Base-by-base conservation (phyloP, 2,888 invertebrate species). In the Labia minor region DNA sequence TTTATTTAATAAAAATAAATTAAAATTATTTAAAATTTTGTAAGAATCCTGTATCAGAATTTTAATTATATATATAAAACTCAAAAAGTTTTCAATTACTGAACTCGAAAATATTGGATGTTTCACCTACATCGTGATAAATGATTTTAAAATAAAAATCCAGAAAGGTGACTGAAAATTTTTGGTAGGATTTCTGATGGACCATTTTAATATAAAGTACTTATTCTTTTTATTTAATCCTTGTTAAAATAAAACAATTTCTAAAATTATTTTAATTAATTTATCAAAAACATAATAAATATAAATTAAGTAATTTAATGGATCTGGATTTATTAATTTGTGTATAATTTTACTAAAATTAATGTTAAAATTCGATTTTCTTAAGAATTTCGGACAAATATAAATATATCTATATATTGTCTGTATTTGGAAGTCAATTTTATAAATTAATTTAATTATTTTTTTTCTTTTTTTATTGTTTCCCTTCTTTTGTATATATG, bases 151-250 rank as follows among this genome's bases (percentile, higher is more conserved):
- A 49, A 49, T n/a, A 49, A 49, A 8, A n/a, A 49, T n/a, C n/a
- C 49, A 49, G 49, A 49, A n/a, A 2, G 14, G 49, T 49, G 49
- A 49, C n/a, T 49, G 49, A 49, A 11, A 10, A 11, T n/a, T n/a
- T n/a, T 49, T 14, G 49, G 8, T 49, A 49, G n/a, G n/a, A 16
- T 49, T 49, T n/a, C 14, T 49, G 49, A 49, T 8, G 49, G 49
- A 49, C 49, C 49, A 49, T 49, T 49, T n/a, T 49, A 49, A 49
- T 49, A 49, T n/a, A n/a, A 11, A 49, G 49, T 49, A 49, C 49
- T 49, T 49, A 49, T 8, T 33, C 49, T 49, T 49, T 49, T 49
- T 49, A 8, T 49, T 49, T 49, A 10, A 49, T 49, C n/a, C n/a
- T 49, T 49, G 49, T 49, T 49, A 49, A n/a, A 8, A 49, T 49